Evolutionary conservation across 1,140 invertebrate genomes (phyloP).

Genomic region (Tenebrio molitor): DNA sequence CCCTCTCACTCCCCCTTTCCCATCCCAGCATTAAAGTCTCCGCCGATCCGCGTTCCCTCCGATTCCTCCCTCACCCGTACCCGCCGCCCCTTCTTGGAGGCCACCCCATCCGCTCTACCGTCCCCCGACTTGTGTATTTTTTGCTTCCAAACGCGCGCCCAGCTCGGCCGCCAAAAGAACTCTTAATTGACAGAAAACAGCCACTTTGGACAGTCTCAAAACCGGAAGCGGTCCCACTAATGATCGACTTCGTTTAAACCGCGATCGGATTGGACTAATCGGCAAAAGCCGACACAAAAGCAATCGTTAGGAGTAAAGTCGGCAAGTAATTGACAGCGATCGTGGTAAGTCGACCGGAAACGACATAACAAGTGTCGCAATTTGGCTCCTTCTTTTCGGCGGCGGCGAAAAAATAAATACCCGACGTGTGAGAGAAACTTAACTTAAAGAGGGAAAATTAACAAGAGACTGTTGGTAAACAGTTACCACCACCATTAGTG

Average conservation of each 20-base stretch:
- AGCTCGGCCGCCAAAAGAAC: no score
- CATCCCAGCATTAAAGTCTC: no score
- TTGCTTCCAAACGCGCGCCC: no score
- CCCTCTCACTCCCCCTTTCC: no score
- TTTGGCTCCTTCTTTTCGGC: slow-evolving; percentile 26
- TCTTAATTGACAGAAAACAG: slow-evolving; percentile 31
- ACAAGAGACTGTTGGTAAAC: neutral
- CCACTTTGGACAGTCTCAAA: neutral
- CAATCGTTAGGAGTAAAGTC: slow-evolving; percentile 45
- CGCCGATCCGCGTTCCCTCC: no score
- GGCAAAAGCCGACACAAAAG: slow-evolving; percentile 48
- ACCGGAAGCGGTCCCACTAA: slow-evolving; percentile 20
- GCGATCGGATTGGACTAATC: slow-evolving; percentile 47
- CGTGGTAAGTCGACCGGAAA: slow-evolving; percentile 44
- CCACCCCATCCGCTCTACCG: no score
- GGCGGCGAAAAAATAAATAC: slow-evolving; percentile 9
- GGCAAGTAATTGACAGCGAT: slow-evolving; percentile 47
- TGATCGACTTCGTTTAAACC: slow-evolving; percentile 37
- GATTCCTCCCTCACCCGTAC: no score
- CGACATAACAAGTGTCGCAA: slow-evolving; percentile 47
- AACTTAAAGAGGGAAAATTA: no score
- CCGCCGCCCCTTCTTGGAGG: no score
- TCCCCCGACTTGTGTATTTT: no score
- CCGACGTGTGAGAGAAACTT: neutral
- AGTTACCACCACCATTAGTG: neutral